A percentile compares a stretch with the other conserved stretches of the same genome.
These are phyloP conservation scores for Gymnocypris eckloni DNA, from an alignment of 2,797 vertebrate species.

Conservation along the genomic window DNA sequence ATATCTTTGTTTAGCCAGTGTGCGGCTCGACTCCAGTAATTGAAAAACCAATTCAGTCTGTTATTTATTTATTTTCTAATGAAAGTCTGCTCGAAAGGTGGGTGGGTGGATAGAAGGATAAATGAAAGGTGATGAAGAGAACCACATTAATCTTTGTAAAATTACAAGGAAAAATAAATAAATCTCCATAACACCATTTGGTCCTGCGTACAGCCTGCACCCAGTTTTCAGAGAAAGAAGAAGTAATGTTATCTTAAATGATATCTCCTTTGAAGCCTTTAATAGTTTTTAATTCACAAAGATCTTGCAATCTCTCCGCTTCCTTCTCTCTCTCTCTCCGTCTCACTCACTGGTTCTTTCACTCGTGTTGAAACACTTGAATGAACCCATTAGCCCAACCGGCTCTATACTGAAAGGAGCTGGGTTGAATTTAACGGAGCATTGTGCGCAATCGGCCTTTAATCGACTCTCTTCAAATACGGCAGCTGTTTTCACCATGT, in stretches of 20 bases:
- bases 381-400: constrained; percentile 70
- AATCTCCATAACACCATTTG: constrained; percentile 74
- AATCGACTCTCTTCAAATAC: constrained; percentile 71
- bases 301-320: constrained; percentile 70
- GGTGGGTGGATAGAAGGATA: constrained; percentile 70
- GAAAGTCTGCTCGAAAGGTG: constrained; percentile 75
- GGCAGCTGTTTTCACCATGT: constrained; percentile 68
- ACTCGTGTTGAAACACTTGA: constrained; percentile 73
- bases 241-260: constrained; percentile 70
- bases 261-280: constrained; percentile 76
- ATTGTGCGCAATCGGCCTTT: constrained; percentile 74
- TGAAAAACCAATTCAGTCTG: constrained; percentile 84
- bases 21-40: constrained; percentile 78
- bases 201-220: constrained; percentile 68
- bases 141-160: constrained; percentile 82
- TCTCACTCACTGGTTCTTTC: constrained; percentile 33
- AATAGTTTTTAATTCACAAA: constrained; percentile 77
- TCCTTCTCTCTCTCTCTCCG: constrained; percentile 45
- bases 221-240: constrained; percentile 76
- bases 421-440: constrained; percentile 50
- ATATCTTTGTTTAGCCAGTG: constrained; percentile 82
- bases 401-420: constrained; percentile 68
- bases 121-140: constrained; percentile 76
- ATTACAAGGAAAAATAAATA: constrained; percentile 61
- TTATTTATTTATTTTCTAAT: constrained; percentile 68